Conservation (phyloP, 2,113 vertebrate species). For the Acanthochromis polyacanthus region DNA sequence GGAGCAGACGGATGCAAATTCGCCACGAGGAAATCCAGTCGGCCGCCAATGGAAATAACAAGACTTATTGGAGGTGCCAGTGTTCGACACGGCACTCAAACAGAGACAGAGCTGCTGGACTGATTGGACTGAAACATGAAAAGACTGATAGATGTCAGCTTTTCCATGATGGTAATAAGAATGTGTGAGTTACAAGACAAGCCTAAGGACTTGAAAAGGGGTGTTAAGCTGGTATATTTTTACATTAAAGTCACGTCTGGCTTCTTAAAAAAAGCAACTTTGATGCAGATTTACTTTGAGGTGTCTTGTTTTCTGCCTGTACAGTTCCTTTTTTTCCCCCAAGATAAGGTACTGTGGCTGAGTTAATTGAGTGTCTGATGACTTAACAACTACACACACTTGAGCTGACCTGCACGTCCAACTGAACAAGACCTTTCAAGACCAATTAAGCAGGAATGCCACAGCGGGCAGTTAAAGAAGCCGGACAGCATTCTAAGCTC, state of each 20-base stretch:
- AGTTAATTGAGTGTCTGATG: conserved; percentile 69
- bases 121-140: background rate
- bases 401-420: conserved; percentile 49
- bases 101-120: background rate
- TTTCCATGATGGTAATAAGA: no score
- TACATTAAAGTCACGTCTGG: background rate
- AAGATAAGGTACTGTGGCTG: conserved; percentile 22
- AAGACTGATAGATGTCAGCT: background rate
- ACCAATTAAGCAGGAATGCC: conserved; percentile 69
- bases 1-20: conserved; percentile 23
- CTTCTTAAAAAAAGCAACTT: conserved; percentile 6
- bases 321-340: background rate
- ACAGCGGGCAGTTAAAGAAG: conserved; percentile 29
- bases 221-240: conserved; percentile 24
- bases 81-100: background rate
- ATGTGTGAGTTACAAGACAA: no score
- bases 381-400: conserved; percentile 54
- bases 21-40: conserved; percentile 25
- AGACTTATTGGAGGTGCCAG: conserved; percentile 9
- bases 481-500: conserved; percentile 25
- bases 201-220: background rate
- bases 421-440: conserved; percentile 65
- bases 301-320: conserved; percentile 22
- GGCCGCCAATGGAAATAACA: conserved; percentile 10
- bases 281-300: conserved; percentile 16